Evolutionary conservation across 2,113 vertebrate genomes (phyloP), one percentile per base, ranked within the genome.

Genomic region (Myiagra hebetior): DNA sequence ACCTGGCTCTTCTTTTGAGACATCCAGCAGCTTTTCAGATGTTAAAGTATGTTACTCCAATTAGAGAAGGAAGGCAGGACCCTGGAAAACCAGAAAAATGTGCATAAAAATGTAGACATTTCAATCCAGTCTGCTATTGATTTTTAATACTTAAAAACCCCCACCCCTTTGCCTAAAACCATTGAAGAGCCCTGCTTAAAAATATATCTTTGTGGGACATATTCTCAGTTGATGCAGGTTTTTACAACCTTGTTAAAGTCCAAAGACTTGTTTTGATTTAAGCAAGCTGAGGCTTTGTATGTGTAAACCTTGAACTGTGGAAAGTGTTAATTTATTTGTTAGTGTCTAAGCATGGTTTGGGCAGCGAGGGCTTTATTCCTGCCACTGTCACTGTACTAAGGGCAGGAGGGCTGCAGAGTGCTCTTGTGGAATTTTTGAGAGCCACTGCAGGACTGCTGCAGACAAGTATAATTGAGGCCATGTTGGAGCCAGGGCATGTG

Each of bases 381-480:
- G 4, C 18, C 2, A 1, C 30, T 79, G 47, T n/a, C 27, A 5
- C 6, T 31, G 12, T 15, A 6, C 16, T 27, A 18, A 12, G 12
- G 23, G 13, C 31, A 64, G 39, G 23, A 46, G 27, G 26, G 21
- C 63, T 73, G 56, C 2, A 1, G 33, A 28, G 23, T 30, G 21
- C 10, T 47, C 12, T 68, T 59, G 21, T 10, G 35, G 33, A 27
- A 23, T 6, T 79, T 18, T 33, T 63, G 53, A 52, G 12, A 52
- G 9, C 12, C 21, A 7, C 39, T 67, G 44, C 15, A 92, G 33
- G 31, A 33, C 13, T 33, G 4, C 37, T 68, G 63, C 26, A 60
- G 53, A 73, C 35, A 52, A 59, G 10, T 10, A 10, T 11, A 53
- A 9, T 7, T n/a, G 37, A 70, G 52, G 15, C 41, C 23, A 18